Evolutionary conservation across 2,888 invertebrate species (phyloP), one percentile per base, ranked within the genome.

Genomic region (Mesorhabditis spiculigera): DNA sequence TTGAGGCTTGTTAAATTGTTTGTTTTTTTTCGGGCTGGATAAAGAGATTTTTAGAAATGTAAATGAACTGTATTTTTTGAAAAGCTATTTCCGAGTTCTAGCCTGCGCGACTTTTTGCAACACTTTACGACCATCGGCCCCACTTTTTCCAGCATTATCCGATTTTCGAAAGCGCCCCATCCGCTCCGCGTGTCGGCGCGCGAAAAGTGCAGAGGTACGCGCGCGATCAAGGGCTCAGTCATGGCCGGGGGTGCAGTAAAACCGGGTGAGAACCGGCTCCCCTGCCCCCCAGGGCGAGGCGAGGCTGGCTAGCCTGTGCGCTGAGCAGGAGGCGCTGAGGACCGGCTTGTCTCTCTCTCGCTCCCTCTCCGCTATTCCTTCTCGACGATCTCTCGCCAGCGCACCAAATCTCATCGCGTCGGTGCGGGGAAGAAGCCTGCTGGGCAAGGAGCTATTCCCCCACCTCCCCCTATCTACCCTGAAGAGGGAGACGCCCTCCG

Each of bases 201-300:
- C 58, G n/a, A n/a, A 50, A 50, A 50, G 58, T 50, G 58, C 58
- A 50, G 58, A 28, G 28, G 28, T 28, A 28, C 28, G 28, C 28
- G 28, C 58, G 8, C 58, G 58, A 50, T 50, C 58, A 50, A 50
- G 58, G 28, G 28, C 28, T 28, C 28, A 28, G 28, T 28, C 28
- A 28, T 1, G 58, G 58, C 58, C n/a, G n/a, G 10, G n/a, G 58
- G 10, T n/a, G 58, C 58, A 50, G 58, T 50, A 50, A 50, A 50
- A 50, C 58, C 58, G 58, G 58, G 58, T 10, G n/a, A 50, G n/a
- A 50, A 50, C 58, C 58, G 58, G 58, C 58, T 50, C 58, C n/a
- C 2, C 10, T 50, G 58, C 58, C 28, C 28, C 28, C 28, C 28
- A 28, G 28, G 28, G 28, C 28, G 28, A 28, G 28, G 28, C 28